Evolutionary conservation across 2,888 invertebrate genomes (phyloP).

Genomic region (Pristionchus mayeri): DNA sequence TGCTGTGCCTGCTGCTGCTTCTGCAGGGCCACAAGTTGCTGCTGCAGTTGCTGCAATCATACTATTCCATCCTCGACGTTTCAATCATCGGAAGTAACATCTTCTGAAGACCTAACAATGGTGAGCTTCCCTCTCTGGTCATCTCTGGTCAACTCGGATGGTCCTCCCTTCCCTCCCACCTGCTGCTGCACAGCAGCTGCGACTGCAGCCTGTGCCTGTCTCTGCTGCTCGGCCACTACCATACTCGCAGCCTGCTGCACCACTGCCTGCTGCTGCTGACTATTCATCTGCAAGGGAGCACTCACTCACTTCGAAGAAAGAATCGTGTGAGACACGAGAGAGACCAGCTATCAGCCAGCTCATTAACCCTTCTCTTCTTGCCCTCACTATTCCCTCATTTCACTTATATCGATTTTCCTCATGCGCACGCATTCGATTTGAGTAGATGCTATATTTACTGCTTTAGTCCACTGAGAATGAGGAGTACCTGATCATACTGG

Average conservation of each 20-base stretch:
- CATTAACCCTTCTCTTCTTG: background rate
- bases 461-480: background rate
- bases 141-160: background rate
- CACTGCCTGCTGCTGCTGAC: slow-evolving; percentile 23
- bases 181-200: slow-evolving; percentile 36
- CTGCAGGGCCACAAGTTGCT: background rate
- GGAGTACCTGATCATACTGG: slow-evolving; percentile 5
- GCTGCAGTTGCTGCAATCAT: slow-evolving; percentile 37
- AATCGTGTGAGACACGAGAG: no score
- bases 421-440: no score
- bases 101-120: background rate
- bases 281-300: background rate
- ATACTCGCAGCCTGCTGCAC: background rate
- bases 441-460: no score
- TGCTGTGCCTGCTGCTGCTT: slow-evolving; percentile 31
- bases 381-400: background rate
- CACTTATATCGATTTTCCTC: background rate
- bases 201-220: slow-evolving; percentile 1
- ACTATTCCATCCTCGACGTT: background rate
- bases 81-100: background rate
- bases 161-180: background rate
- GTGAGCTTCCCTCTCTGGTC: background rate
- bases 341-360: background rate
- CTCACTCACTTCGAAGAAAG: background rate
- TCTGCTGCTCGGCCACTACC: slow-evolving; percentile 15